Evolutionary conservation across 2,888 invertebrate species (phyloP), one percentile per base, ranked within the genome.

Genomic region (Hedya salicella): DNA sequence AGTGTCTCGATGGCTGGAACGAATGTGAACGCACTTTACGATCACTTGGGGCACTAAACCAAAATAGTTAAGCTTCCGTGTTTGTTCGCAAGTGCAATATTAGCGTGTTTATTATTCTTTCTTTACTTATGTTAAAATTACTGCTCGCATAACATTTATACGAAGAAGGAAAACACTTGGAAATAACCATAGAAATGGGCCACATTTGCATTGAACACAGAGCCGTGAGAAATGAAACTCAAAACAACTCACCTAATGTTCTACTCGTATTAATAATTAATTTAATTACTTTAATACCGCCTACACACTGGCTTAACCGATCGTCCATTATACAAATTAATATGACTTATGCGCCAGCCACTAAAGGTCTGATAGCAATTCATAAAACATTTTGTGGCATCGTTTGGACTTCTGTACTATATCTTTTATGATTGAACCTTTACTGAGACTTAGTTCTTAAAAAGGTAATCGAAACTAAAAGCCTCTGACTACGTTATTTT

Each of bases 11-110:
- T 62, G 66, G 69, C 70, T 68, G 62, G 66, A 61, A 62, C 57
- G 57, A 61, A 71, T 70, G 73, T 78, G 75, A 78, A 78, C 75
- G 73, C 71, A 69, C 70, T 73, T 77, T 74, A 76, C 73, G 76
- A 76, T 69, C 61, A 59, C 53, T 57, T 54, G 67, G 63, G 79
- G 79, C 76, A 71, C 16, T 13, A 49, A 72, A 78, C 77, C 77
- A 78, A 71, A 63, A 60, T 39, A 8, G 14, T 49, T 25, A 36
- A 9, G 36, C 36, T 36, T 36, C 36, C 36, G 36, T 32, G 4
- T 1, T 2, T 32, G 25, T 17, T 11, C 32, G 17, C 17, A 17
- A 57, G n/a, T 46, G 8, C 17, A 17, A 25, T 8, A 30, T 44
- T 5, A 17, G 17, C 19, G 32, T 19, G 42, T 49, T 25, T 32